Base-by-base conservation (phyloP, 23 tunicate species). In the Diplosoma virens region DNA sequence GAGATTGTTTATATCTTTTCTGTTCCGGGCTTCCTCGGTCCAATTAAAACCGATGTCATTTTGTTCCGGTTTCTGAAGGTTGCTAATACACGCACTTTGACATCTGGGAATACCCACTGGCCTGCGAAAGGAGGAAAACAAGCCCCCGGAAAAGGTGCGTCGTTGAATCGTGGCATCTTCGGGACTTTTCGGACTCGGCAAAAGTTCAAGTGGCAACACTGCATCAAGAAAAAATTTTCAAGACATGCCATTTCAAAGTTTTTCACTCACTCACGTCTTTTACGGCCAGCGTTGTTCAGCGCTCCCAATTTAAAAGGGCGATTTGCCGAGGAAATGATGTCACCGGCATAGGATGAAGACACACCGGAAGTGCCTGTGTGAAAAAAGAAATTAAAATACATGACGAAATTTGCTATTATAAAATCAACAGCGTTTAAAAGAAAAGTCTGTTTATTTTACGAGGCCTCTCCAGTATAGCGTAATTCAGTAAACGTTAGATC, bases 181-280 rank as follows among this genome's bases (percentile, higher is more conserved):
- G 17, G 86, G 66, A 45, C 47, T 75, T 26, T 31, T 47, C 0
- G 87, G 87, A 30, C 87, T 82, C 0, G 81, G 81, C 33, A 58
- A 59, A 3, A 72, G 66, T n/a, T 84, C 89, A 6, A 84, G 66
- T 0, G 82, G 69, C 5, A 84, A 65, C 66, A 77, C 89, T 84
- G 56, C n/a, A n/a, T n/a, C n/a, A n/a, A n/a, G n/a, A n/a, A n/a
- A n/a, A n/a, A n/a, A n/a, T n/a, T n/a, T n/a, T n/a, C n/a, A n/a
- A n/a, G n/a, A n/a, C n/a, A n/a, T n/a, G n/a, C n/a, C n/a, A n/a
- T n/a, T n/a, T n/a, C n/a, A n/a, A n/a, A n/a, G n/a, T n/a, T n/a
- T n/a, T n/a, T n/a, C n/a, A n/a, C n/a, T n/a, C n/a, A n/a, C n/a
- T n/a, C n/a, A n/a, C n/a, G n/a, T n/a, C n/a, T n/a, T n/a, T n/a